phyloP scores from a whole-genome alignment of 2,797 vertebrate genomes.

The Urosaurus nigricauda region DNA sequence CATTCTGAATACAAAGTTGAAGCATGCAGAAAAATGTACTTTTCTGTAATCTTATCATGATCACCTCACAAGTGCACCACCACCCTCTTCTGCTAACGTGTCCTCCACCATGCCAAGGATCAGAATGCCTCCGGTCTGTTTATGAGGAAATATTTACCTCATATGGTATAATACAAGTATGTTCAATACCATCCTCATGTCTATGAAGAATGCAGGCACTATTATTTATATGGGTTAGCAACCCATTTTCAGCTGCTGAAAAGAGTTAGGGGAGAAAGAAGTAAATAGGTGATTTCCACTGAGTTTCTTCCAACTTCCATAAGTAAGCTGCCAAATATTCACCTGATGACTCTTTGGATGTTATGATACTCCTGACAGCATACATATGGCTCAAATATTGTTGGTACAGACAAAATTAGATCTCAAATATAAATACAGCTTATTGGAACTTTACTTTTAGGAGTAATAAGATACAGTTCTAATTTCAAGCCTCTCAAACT shows the following conservation, averaged over 20 bases:
- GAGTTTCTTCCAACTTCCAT: slow-evolving; percentile 55
- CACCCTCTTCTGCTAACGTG: slow-evolving; percentile 66
- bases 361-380: slow-evolving; percentile 40
- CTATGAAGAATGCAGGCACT: slow-evolving; percentile 72
- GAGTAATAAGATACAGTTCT: not conserved
- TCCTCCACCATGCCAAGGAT: slow-evolving; percentile 60
- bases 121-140: slow-evolving; percentile 67
- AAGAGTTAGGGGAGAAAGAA: not conserved
- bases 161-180: slow-evolving; percentile 68
- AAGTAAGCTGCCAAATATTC: slow-evolving; percentile 58
- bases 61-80: slow-evolving; percentile 54
- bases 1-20: slow-evolving; percentile 73
- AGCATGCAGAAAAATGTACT: slow-evolving; percentile 67
- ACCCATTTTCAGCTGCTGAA: slow-evolving; percentile 56
- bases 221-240: slow-evolving; percentile 66
- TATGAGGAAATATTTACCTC: slow-evolving; percentile 76
- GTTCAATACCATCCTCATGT: slow-evolving; percentile 72
- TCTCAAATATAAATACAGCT: slow-evolving; percentile 46
- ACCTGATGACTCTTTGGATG: slow-evolving; percentile 52
- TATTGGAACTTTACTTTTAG: not conserved
- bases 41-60: slow-evolving; percentile 72
- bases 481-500: too few relatives aligned
- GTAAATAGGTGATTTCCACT: not conserved
- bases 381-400: slow-evolving; percentile 54
- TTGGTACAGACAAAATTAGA: slow-evolving; percentile 45